Evolutionary conservation across 2,888 invertebrate species (phyloP).

Genomic region (Fragum sueziense): DNA sequence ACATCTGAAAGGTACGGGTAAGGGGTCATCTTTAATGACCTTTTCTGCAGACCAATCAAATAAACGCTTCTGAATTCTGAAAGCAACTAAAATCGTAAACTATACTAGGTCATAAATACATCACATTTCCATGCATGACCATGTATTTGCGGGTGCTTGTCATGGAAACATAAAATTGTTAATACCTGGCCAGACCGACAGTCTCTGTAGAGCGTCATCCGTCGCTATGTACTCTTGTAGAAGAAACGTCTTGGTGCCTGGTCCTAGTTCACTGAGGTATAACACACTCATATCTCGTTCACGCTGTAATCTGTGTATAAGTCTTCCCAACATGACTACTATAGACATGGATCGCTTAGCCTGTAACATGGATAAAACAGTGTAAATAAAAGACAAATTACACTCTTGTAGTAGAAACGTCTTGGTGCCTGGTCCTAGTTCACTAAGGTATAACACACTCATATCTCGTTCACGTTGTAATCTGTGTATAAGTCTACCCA

Average conservation of each 20-base stretch:
- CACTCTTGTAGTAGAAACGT: slow-evolving; percentile 69
- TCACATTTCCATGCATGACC: too few species aligned
- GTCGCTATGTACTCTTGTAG: slow-evolving; percentile 68
- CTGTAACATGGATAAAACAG: slow-evolving; percentile 46
- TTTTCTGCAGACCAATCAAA: too few species aligned
- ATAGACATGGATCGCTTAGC: slow-evolving; percentile 69
- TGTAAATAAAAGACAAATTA: too few species aligned
- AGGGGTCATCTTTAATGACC: too few species aligned
- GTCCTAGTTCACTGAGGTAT: slow-evolving; percentile 69
- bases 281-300: slow-evolving; percentile 72
- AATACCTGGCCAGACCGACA: slow-evolving; percentile 68
- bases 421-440: slow-evolving; percentile 69
- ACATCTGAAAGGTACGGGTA: too few species aligned
- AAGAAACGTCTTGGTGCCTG: slow-evolving; percentile 69
- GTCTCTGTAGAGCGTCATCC: slow-evolving; percentile 63
- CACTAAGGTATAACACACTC: slow-evolving; percentile 69
- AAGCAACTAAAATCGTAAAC: too few species aligned
- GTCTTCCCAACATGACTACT: slow-evolving; percentile 69
- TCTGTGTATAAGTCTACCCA: slow-evolving; percentile 69
- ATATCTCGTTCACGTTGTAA: slow-evolving; percentile 71
- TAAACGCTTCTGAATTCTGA: too few species aligned
- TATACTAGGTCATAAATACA: too few species aligned
- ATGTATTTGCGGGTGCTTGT: too few species aligned
- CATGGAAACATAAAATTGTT: too few species aligned
- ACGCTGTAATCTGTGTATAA: slow-evolving; percentile 69